Evolutionary conservation across 2,888 invertebrate species (phyloP).

Genomic region (Portevinia maculata): DNA sequence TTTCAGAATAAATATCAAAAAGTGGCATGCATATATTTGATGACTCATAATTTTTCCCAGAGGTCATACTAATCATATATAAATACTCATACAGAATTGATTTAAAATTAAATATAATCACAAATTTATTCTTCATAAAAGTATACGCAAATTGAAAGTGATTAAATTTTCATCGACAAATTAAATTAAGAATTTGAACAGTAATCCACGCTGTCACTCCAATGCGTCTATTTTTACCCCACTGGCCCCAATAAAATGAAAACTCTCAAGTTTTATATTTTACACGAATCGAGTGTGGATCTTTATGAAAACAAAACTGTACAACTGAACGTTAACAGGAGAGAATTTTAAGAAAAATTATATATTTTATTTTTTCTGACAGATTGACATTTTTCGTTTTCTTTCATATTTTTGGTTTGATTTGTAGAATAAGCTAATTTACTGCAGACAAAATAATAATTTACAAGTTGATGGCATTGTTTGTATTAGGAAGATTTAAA

Average conservation of each 20-base stretch:
- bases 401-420: too few species aligned
- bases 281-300: slow-evolving; percentile 8
- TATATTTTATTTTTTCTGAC: slow-evolving; percentile 9
- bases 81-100: too few species aligned
- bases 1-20: slow-evolving; percentile 13
- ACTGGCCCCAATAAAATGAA: slow-evolving; percentile 52
- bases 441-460: too few species aligned
- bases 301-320: slow-evolving; percentile 9
- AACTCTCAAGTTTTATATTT: slow-evolving; percentile 23
- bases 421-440: too few species aligned
- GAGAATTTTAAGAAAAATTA: slow-evolving; percentile 4
- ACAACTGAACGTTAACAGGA: slow-evolving; percentile 10
- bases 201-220: slow-evolving; percentile 27
- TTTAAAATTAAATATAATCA: background rate
- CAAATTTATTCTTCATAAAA: background rate
- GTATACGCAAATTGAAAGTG: slow-evolving; percentile 40
- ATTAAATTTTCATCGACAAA: slow-evolving; percentile 61
- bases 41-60: slow-evolving; percentile 9
- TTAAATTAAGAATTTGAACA: slow-evolving; percentile 34
- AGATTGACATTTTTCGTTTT: slow-evolving; percentile 6
- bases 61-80: slow-evolving; percentile 6
- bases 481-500: too few species aligned
- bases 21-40: background rate
- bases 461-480: too few species aligned
- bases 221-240: slow-evolving; percentile 45